phyloP scores from a whole-genome alignment of 1,140 invertebrate species.

The Geopemphigus sp. region DNA sequence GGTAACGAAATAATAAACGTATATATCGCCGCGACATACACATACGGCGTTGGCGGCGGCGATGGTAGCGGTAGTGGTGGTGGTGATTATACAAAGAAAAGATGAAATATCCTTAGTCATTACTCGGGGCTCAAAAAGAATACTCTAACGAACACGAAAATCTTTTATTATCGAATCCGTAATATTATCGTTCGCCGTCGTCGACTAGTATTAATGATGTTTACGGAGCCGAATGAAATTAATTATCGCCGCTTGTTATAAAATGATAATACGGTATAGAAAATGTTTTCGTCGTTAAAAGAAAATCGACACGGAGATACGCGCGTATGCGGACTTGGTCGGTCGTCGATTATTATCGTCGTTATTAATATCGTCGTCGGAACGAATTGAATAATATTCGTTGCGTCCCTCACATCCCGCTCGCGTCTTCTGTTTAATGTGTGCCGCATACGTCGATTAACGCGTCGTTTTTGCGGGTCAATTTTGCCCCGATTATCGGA shows the following conservation, averaged over 20 bases:
- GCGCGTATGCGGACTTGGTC: constrained; percentile 1
- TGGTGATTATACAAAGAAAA: constrained; percentile 8
- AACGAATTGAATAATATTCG: constrained; percentile 5
- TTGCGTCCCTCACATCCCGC: too few species aligned
- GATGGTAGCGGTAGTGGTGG: too few species aligned
- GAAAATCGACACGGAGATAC: constrained; percentile 18
- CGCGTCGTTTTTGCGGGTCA: too few species aligned
- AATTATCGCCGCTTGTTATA: constrained; percentile 47
- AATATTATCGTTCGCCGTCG: constrained; percentile 26
- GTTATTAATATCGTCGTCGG: constrained; percentile 25
- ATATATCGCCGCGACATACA: not conserved
- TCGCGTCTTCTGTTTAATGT: too few species aligned
- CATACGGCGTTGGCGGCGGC: too few species aligned
- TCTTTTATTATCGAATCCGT: constrained; percentile 48
- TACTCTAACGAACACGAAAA: constrained; percentile 47
- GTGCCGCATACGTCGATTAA: too few species aligned
- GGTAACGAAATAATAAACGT: constrained; percentile 14
- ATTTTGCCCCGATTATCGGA: too few species aligned
- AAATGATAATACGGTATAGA: constrained; percentile 15
- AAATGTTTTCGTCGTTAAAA: constrained; percentile 46
- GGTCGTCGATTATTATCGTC: constrained; percentile 39
- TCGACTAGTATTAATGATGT: constrained; percentile 46
- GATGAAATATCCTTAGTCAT: constrained; percentile 46
- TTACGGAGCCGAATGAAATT: constrained; percentile 46
- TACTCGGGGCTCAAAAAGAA: constrained; percentile 22